Percentiles rank a stretch among this genome's conserved stretches.
Evolutionary conservation across 2,113 vertebrate genomes (phyloP).

Genomic region (Mugil cephalus): DNA sequence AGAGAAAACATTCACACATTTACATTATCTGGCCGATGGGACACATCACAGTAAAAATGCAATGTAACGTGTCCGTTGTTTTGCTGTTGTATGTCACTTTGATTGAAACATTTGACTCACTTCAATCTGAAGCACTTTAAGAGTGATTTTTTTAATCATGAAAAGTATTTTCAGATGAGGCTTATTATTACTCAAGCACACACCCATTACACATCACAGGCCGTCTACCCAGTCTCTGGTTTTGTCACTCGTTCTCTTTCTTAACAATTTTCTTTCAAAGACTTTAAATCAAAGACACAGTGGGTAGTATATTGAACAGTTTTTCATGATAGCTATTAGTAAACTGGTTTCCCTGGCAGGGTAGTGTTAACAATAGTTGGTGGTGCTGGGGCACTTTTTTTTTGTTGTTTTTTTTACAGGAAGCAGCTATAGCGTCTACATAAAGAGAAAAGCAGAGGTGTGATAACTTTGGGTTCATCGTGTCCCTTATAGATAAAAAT

Average conservation of each 20-base stretch:
- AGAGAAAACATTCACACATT: conserved; percentile 1
- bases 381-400: not conserved
- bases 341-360: not conserved
- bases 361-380: not conserved
- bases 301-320: not conserved
- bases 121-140: not conserved
- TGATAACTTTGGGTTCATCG: not conserved
- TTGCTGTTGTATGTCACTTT: not conserved
- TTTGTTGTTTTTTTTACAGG: conserved; percentile 13
- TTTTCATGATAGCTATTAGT: not conserved
- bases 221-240: not conserved
- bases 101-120: not conserved
- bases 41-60: too few species aligned
- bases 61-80: not conserved
- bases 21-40: not conserved
- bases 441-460: conserved; percentile 19
- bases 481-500: not conserved
- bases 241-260: conserved; percentile 8
- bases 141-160: not conserved
- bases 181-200: not conserved
- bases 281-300: conserved; percentile 4
- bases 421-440: not conserved
- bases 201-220: not conserved
- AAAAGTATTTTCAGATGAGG: not conserved
- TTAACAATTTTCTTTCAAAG: conserved; percentile 6